Base-by-base conservation (phyloP, 1,140 invertebrate genomes). In the Ptiloglossa arizonensis region DNA sequence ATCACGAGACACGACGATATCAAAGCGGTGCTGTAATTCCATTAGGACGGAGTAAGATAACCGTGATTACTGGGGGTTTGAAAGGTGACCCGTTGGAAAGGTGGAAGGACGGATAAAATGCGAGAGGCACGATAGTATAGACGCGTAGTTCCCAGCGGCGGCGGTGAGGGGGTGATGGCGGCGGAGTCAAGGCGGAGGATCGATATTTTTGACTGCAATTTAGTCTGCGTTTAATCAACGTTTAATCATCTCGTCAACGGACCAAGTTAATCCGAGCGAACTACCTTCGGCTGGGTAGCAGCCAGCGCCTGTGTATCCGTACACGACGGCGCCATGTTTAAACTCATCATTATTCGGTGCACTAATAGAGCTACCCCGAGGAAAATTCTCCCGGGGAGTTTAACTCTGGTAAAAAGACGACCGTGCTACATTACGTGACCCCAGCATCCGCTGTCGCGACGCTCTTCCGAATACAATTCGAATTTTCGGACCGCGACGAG, bases 131-230 rank as follows among this genome's bases (percentile, higher is more conserved):
- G 68, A 67, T 69, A 68, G 67, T 79, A 69, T 75, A 77, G 80
- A 78, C 57, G 76, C 71, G 56, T 82, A 75, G 62, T 13, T 57
- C 17, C 32, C n/a, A 52, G 41, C 44, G 35, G 73, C 69, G 46
- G 46, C 29, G 73, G 13, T 35, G 59, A 22, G n/a, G n/a, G 19
- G 62, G 41, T 35, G 13, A 15, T 38, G 46, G 56, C 41, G 35
- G 73, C 19, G 80, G 62, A 74, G 54, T 72, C 68, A 82, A 86
- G 83, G 80, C 68, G 81, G 54, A 72, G 74, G 81, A 88, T 90
- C 87, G 87, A 90, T 90, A 90, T 89, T 90, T 90, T 89, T 91
- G 85, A 88, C 87, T 89, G 87, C 85, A 91, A 90, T 90, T 91
- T 88, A 89, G 89, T 87, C 86, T 82, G 84, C 81, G 87, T 89